Percentiles rank a stretch among this genome's conserved stretches.
Evolutionary conservation across 1,140 invertebrate species (phyloP).

Genomic region (Aleiodes sp.): DNA sequence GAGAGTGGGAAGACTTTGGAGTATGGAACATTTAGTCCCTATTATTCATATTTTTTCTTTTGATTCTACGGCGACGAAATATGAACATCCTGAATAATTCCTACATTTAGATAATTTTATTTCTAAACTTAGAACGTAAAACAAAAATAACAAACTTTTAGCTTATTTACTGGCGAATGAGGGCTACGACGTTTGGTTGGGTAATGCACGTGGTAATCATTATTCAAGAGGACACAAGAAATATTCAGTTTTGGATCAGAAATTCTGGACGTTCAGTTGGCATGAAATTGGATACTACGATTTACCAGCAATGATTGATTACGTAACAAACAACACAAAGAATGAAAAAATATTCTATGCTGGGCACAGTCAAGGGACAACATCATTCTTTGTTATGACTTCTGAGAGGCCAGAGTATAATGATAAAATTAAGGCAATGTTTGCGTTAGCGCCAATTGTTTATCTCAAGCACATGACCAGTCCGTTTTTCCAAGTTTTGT

Average conservation of each 20-base stretch:
- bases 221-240: conserved; percentile 67
- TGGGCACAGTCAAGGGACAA: conserved; percentile 75
- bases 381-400: conserved; percentile 72
- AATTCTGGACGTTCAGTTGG: conserved; percentile 80
- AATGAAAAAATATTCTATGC: conserved; percentile 71
- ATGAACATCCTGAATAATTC: too few species aligned
- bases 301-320: conserved; percentile 79
- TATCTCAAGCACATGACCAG: conserved; percentile 58
- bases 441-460: conserved; percentile 71
- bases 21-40: too few species aligned
- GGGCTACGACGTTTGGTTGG: conserved; percentile 83
- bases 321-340: conserved; percentile 68
- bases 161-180: conserved; percentile 74
- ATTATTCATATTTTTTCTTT: too few species aligned
- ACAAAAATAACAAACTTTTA: conserved; percentile 50
- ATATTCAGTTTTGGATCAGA: conserved; percentile 54
- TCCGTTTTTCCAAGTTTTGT: conserved; percentile 55
- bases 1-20: too few species aligned
- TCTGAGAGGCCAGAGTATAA: conserved; percentile 71
- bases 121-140: too few species aligned
- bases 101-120: too few species aligned
- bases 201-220: conserved; percentile 74
- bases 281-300: conserved; percentile 82
- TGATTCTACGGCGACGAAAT: too few species aligned
- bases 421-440: conserved; percentile 65